Percentiles rank a stretch among this genome's conserved stretches.
These are phyloP conservation scores for Endotricha flammealis DNA, from an alignment of 2,888 invertebrate genomes.

Conservation along the genomic window DNA sequence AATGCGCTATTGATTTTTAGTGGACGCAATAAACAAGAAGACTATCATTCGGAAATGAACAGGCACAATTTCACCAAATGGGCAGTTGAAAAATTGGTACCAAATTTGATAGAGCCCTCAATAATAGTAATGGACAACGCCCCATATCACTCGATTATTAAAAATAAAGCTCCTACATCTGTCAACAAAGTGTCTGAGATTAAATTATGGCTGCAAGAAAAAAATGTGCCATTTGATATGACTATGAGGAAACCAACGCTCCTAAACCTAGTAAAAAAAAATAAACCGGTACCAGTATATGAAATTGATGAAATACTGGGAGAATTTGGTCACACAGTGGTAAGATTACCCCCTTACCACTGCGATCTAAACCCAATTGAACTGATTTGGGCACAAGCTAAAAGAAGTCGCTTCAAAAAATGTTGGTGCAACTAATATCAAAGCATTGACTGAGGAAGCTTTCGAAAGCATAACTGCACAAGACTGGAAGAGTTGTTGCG, in stretches of 20 bases:
- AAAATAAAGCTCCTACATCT: conserved; percentile 11
- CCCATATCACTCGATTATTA: conserved; percentile 14
- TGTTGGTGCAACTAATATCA: conserved; percentile 14
- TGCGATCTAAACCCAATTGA: conserved; percentile 23
- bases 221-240: conserved; percentile 22
- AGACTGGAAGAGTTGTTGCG: conserved; percentile 15
- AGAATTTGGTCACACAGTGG: conserved; percentile 19
- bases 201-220: conserved; percentile 22
- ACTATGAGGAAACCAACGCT: conserved; percentile 17
- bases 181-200: conserved; percentile 13
- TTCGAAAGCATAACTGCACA: conserved; percentile 14
- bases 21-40: conserved; percentile 20
- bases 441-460: conserved; percentile 14
- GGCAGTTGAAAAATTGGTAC: conserved; percentile 18
- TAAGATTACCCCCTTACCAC: conserved; percentile 19
- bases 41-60: conserved; percentile 26
- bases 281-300: conserved; percentile 21
- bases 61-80: conserved; percentile 21
- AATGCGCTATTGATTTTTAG: conserved; percentile 22
- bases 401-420: conserved; percentile 18
- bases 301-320: conserved; percentile 21
- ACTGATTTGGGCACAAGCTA: conserved; percentile 19
- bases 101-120: conserved; percentile 15
- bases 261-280: conserved; percentile 18
- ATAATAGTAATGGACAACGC: conserved; percentile 18